Percentiles rank a stretch among this genome's conserved stretches.
These are phyloP conservation scores for Himalopsyche tibetana DNA, from an alignment of 2,888 invertebrate species.

Conservation along the genomic window DNA sequence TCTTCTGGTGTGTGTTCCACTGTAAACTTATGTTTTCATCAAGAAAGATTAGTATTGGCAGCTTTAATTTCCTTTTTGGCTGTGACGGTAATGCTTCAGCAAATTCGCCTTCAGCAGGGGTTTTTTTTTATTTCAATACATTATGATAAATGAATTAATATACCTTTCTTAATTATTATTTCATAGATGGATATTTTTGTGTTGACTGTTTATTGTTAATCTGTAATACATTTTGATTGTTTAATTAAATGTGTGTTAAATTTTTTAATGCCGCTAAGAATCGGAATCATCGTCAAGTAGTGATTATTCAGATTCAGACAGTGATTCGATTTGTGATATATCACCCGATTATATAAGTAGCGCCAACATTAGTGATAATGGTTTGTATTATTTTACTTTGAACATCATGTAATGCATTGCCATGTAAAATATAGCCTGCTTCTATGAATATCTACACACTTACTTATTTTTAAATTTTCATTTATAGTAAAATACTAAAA, in stretches of 20 bases:
- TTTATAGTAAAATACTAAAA: conserved; percentile 26
- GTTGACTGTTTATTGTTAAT: background rate
- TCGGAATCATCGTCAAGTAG: conserved; percentile 53
- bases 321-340: conserved; percentile 49
- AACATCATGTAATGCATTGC: conserved; percentile 35
- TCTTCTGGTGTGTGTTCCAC: no score
- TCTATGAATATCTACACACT: conserved; percentile 20
- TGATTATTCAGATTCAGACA: conserved; percentile 52
- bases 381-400: conserved; percentile 48
- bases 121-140: background rate
- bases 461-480: conserved; percentile 37
- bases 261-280: conserved; percentile 59
- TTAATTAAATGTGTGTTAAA: conserved; percentile 49
- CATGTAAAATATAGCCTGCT: conserved; percentile 34
- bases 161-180: conserved; percentile 1
- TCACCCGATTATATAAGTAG: conserved; percentile 45
- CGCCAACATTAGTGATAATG: conserved; percentile 46
- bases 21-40: no score
- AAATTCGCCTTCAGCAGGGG: no score
- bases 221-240: conserved; percentile 1
- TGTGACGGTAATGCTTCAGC: no score
- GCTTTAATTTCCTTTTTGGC: no score
- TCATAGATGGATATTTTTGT: background rate
- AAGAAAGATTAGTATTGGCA: no score
- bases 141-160: background rate